Conservation (phyloP, 2,113 vertebrate genomes). For the Notiomystis cincta region DNA sequence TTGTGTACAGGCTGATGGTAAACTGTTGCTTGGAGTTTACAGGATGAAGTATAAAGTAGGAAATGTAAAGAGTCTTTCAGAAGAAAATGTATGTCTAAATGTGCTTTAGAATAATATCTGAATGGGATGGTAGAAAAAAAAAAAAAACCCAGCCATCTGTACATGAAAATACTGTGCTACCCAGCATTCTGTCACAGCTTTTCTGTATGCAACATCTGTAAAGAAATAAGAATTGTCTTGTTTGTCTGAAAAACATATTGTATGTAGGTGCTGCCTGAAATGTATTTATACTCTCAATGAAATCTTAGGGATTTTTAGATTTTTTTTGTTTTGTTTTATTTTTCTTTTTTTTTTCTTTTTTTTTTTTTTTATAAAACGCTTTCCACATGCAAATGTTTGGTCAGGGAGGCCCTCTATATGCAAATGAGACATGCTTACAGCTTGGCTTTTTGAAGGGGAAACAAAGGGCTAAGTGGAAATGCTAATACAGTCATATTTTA, state of each 20-base stretch:
- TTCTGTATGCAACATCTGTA: neutral
- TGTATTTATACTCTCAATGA: neutral
- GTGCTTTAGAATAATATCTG: neutral
- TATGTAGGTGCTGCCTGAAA: neutral
- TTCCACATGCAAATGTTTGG: neutral
- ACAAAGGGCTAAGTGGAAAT: constrained; percentile 14
- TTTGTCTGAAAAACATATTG: neutral
- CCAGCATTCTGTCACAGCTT: neutral
- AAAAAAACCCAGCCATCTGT: neutral
- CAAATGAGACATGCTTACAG: neutral
- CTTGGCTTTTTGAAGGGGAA: constrained; percentile 5
- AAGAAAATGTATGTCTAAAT: neutral
- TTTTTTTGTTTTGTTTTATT: too few relatives aligned
- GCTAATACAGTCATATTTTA: constrained; percentile 23
- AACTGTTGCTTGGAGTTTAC: neutral
- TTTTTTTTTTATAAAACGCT: neutral
- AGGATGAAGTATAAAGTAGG: neutral
- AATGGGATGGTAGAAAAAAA: neutral
- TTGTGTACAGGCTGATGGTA: neutral
- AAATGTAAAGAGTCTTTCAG: neutral
- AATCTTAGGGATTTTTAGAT: neutral
- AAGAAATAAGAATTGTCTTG: neutral
- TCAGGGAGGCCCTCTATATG: neutral
- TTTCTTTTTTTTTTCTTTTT: neutral
- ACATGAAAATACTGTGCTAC: neutral